Evolutionary conservation across 2,113 vertebrate genomes (phyloP), one percentile per base, ranked within the genome.

Genomic region (Indicator indicator): DNA sequence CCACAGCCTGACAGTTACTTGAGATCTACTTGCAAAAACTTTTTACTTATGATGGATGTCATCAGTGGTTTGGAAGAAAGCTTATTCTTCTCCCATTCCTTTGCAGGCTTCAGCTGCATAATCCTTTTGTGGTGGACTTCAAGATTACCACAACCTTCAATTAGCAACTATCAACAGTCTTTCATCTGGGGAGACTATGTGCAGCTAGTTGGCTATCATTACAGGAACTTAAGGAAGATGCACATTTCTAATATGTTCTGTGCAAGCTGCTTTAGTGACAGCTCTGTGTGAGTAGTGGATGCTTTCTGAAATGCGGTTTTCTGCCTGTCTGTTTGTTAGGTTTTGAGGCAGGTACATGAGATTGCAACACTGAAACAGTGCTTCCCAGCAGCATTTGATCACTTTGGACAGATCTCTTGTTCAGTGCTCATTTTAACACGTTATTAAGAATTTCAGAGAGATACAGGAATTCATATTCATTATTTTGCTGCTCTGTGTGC

Each of bases 21-120:
- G 72, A 70, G 54, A 83, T 78, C 30, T 32, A 68, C n/a, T 94
- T 90, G 42, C 40, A 65, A 59, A 94, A 91, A 12, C 4, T 7
- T 59, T 69, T 72, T 48, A 16, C 42, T 89, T 69, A 23, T 2
- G 13, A 27, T 76, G 73, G 62, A 30, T 75, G 24, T 58, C 58
- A 21, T 62, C 30, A 17, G 14, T 91, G 36, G 5, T 65, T 90
- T 88, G 70, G 88, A 83, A 75, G 69, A 58, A 86, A 89, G 58
- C 65, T 86, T 91, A 17, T 88, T 86, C 67, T 84, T 82, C 59
- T 93, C 64, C 79, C 24, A 46, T 72, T 94, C 73, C 65, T 90
- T 95, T 78, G n/a, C 79, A 95, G 79, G 33, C 38, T 68, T 90
- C 52, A 77, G 56, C 36, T 89, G 75, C n/a, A 18, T 87, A 90